These are phyloP conservation scores for Cryptosula pallasiana DNA, from an alignment of 2,888 invertebrate species.

Conservation along the genomic window DNA sequence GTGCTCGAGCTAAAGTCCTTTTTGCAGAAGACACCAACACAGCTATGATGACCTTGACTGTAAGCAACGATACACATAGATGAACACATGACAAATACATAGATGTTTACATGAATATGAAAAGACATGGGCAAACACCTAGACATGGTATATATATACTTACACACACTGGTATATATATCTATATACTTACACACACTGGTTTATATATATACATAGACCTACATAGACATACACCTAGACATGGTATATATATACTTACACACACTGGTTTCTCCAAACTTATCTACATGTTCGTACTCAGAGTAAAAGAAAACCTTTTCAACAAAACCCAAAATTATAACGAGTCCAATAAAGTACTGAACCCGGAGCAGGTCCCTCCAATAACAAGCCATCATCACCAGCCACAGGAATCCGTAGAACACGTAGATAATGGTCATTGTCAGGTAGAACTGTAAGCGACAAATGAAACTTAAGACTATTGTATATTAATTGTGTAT, in stretches of 20 bases:
- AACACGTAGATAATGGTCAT: constrained; percentile 84
- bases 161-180: not conserved
- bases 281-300: constrained; percentile 70
- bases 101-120: no score
- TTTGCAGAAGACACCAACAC: constrained; percentile 88
- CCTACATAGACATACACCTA: no score
- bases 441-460: constrained; percentile 72
- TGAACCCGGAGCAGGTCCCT: constrained; percentile 83
- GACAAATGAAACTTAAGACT: constrained; percentile 21
- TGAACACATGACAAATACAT: no score
- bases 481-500: not conserved
- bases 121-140: no score
- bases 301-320: constrained; percentile 84
- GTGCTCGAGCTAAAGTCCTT: constrained; percentile 81
- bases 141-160: not conserved
- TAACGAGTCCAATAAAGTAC: constrained; percentile 92
- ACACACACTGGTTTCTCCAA: constrained; percentile 56
- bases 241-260: constrained; percentile 48
- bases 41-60: constrained; percentile 73
- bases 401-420: constrained; percentile 76
- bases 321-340: constrained; percentile 68
- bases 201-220: not conserved
- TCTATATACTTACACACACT: not conserved
- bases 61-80: no score
- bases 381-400: constrained; percentile 80